Base-by-base conservation (phyloP, 2,113 vertebrate species). In the Alligator sinensis region DNA sequence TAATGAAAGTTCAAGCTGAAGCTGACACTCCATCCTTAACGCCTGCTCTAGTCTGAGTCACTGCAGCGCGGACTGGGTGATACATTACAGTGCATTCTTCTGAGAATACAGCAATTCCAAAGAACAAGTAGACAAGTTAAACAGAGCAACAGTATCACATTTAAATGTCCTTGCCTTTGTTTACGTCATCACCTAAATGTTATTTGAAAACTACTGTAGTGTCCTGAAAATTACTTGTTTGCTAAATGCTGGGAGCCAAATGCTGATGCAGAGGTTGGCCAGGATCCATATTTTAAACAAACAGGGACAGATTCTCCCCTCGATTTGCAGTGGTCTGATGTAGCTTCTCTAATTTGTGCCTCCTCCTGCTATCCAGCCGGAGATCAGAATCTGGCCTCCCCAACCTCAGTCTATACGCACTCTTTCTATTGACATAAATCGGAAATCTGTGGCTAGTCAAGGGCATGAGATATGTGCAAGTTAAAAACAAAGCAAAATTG, bases 41-140 rank as follows among this genome's bases (percentile, higher is more conserved):
- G 95, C 88, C 11, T 16, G 84, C 93, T 94, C 93, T 0, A 94
- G 91, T 64, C 93, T 94, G 94, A 96, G 90, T 97, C 95, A 96
- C 3, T 95, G 96, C 75, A 9, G 92, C 87, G 92, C 92, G 86
- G 18, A 84, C 89, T 93, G 92, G 89, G 76, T 78, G 58, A 55
- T n/a, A 0, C 1, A 66, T 91, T 92, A 92, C 93, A 91, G 92
- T 82, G 87, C 94, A 66, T 87, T 3, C 92, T 84, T 80, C 6
- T 27, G 86, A 75, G 84, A 64, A 7, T 85, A 93, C 94, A 94
- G 95, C 93, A 95, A 1, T 94, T 94, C 96, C 91, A 63, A 11
- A n/a, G 66, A 93, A 28, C 92, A 88, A 81, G 76, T 2, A 61
- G 88, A 25, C 24, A 34, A 64, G 80, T 1, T 54, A 21, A 58